A percentile compares a stretch with the other conserved stretches of the same genome.
These are phyloP conservation scores for Polydesmus complanatus DNA, from an alignment of 2,888 invertebrate genomes.

Conservation along the genomic window DNA sequence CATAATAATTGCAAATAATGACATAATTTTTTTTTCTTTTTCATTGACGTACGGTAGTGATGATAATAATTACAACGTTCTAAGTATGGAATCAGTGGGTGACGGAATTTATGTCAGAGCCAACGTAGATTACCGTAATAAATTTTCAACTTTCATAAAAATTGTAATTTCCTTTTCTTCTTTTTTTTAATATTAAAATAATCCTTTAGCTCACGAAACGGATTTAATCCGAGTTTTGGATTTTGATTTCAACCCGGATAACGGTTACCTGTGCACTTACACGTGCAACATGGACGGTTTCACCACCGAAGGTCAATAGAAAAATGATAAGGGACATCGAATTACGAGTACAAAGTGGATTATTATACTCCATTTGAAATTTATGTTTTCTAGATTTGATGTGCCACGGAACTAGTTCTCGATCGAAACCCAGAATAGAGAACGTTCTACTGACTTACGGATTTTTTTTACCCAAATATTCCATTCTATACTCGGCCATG, in stretches of 20 bases:
- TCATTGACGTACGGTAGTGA: too few species aligned
- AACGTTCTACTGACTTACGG: neutral
- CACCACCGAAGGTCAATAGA: neutral
- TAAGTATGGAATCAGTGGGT: neutral
- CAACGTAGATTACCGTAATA: neutral
- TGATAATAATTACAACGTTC: neutral
- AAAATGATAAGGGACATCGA: too few species aligned
- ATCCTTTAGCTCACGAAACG: neutral
- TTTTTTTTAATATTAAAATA: neutral
- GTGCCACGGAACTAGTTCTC: neutral
- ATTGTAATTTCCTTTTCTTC: neutral
- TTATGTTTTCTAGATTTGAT: neutral
- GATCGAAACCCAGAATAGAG: neutral
- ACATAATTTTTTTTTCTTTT: too few species aligned
- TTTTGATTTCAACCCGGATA: neutral
- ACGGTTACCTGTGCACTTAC: neutral
- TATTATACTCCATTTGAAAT: too few species aligned
- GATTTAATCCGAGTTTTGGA: neutral
- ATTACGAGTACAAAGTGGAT: too few species aligned
- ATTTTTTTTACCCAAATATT: neutral
- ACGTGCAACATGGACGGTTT: neutral
- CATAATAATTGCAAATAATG: too few species aligned
- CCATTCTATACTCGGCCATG: neutral
- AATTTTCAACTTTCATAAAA: neutral
- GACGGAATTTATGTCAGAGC: neutral